Conservation (phyloP, 2,888 invertebrate genomes). For the Nymphalis c-album region DNA sequence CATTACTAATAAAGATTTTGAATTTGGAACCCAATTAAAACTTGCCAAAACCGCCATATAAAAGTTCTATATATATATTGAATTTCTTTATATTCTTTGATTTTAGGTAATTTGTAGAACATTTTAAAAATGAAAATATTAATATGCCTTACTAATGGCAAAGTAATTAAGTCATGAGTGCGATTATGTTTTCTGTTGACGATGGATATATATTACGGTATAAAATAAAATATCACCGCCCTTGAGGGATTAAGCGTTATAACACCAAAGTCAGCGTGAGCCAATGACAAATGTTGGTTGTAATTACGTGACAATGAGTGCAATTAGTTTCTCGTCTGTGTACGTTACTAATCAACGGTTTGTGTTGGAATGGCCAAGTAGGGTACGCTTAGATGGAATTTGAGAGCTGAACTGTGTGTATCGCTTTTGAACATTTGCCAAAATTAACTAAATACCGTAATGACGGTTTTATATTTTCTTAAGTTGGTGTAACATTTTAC, state of each 20-base stretch:
- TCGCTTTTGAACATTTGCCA: conserved; percentile 1
- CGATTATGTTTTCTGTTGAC: background rate
- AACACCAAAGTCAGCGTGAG: conserved; percentile 44
- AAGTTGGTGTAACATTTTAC: no score
- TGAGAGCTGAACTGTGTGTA: conserved; percentile 17
- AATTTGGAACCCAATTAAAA: no score
- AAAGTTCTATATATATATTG: no score
- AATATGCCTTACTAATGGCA: background rate
- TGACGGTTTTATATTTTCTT: background rate
- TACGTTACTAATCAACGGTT: conserved; percentile 65
- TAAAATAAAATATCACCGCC: conserved; percentile 13
- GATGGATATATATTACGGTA: conserved; percentile 1
- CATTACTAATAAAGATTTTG: no score
- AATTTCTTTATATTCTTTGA: no score
- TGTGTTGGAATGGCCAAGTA: conserved; percentile 45
- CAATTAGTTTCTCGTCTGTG: conserved; percentile 58
- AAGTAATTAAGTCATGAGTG: background rate
- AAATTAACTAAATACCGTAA: background rate
- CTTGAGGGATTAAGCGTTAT: conserved; percentile 25
- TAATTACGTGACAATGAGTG: conserved; percentile 78
- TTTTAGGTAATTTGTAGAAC: no score
- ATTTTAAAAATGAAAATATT: background rate
- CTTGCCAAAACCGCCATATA: no score
- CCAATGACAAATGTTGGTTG: conserved; percentile 71
- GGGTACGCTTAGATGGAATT: conserved; percentile 27